phyloP scores from a whole-genome alignment of 2,113 vertebrate genomes.

The Leucopsar rothschildi region DNA sequence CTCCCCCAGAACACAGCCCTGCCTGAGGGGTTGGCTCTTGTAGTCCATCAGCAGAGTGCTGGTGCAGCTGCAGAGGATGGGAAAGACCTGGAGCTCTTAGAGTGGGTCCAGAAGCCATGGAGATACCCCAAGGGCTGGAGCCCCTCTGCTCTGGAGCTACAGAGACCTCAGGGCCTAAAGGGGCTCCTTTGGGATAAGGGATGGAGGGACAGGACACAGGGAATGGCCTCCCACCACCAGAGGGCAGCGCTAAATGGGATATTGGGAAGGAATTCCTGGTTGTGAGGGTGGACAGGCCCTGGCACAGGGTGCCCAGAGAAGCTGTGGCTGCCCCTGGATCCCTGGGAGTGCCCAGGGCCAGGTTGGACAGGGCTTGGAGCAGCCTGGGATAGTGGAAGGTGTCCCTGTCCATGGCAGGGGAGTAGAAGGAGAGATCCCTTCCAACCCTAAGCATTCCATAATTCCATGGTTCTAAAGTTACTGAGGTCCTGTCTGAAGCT shows the following conservation, averaged over 20 bases:
- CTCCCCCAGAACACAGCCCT: background rate
- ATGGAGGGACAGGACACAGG: background rate
- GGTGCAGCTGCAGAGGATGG: background rate
- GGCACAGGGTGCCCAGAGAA: background rate
- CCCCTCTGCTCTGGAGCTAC: background rate
- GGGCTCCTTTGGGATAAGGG: background rate
- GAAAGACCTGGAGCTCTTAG: background rate
- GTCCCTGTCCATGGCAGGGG: background rate
- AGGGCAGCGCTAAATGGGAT: background rate
- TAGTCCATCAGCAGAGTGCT: rapidly evolving
- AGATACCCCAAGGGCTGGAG: background rate
- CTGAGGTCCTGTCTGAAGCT: background rate
- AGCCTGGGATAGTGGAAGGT: rapidly evolving
- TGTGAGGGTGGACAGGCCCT: background rate
- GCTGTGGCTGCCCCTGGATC: background rate
- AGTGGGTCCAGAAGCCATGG: background rate
- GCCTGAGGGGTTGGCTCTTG: background rate
- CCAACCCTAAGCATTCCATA: background rate
- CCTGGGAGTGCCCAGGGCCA: background rate
- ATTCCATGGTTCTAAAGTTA: background rate
- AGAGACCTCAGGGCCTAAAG: background rate
- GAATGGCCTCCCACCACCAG: background rate
- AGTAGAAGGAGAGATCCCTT: background rate
- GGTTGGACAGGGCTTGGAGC: rapidly evolving
- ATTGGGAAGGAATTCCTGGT: background rate